These are phyloP conservation scores for Mormyrus iriodes DNA, from an alignment of 2,113 vertebrate genomes.

Conservation along the genomic window DNA sequence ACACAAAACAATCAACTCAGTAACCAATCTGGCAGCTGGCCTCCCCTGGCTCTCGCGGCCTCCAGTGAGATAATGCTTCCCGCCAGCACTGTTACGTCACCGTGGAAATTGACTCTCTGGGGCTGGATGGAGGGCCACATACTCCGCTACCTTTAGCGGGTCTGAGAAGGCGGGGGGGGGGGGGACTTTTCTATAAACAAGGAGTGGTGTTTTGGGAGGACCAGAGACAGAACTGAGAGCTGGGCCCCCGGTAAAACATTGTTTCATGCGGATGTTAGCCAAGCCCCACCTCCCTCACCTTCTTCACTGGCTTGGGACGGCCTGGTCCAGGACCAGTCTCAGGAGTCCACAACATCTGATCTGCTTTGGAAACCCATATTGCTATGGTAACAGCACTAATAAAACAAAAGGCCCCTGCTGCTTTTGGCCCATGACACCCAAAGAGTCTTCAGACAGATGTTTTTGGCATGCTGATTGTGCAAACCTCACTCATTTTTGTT, in stretches of 20 bases:
- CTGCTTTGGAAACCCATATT: conserved; percentile 34
- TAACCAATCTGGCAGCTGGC: conserved; percentile 26
- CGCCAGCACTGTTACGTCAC: conserved; percentile 20
- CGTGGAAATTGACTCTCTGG: conserved; percentile 15
- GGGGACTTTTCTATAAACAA: background rate
- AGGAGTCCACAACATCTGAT: conserved; percentile 21
- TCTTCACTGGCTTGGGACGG: background rate
- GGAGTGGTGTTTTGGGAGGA: background rate
- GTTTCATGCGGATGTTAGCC: conserved; percentile 21
- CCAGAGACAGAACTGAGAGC: conserved; percentile 22
- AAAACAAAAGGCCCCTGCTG: conserved; percentile 20
- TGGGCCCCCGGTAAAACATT: background rate
- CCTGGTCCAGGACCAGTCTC: conserved; percentile 9
- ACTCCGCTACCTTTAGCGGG: background rate
- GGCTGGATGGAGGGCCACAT: background rate
- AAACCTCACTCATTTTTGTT: background rate
- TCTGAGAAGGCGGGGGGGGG: background rate
- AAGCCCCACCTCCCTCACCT: background rate
- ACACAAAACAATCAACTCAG: conserved; percentile 19
- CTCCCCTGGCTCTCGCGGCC: background rate
- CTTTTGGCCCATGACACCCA: background rate
- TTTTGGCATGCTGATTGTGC: background rate
- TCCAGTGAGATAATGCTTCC: conserved; percentile 30
- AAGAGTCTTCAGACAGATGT: background rate
- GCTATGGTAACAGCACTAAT: conserved; percentile 35